Evolutionary conservation across 2,888 invertebrate species (phyloP).

Genomic region (Cosmorhoe ocellata): DNA sequence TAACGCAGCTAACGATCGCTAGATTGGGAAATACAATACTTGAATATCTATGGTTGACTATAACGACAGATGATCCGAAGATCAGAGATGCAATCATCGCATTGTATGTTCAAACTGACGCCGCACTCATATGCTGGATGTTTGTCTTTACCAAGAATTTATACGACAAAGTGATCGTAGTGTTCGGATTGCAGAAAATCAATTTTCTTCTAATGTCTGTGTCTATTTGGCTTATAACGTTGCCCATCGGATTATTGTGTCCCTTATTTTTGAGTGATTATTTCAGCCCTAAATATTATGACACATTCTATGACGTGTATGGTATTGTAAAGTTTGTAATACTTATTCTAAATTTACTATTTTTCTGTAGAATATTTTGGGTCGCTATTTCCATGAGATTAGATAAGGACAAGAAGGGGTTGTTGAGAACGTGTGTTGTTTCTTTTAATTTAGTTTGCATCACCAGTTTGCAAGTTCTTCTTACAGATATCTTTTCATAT

Average conservation of each 20-base stretch:
- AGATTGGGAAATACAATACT: conserved; percentile 48
- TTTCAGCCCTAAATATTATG: background rate
- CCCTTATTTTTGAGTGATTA: conserved; percentile 23
- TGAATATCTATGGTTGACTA: conserved; percentile 41
- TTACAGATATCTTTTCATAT: conserved; percentile 46
- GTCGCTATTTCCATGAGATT: conserved; percentile 37
- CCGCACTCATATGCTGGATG: conserved; percentile 57
- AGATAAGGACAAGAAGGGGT: conserved; percentile 18
- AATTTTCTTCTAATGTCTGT: conserved; percentile 40
- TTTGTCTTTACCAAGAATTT: conserved; percentile 62
- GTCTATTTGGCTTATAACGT: conserved; percentile 46
- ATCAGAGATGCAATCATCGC: conserved; percentile 34
- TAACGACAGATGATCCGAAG: background rate
- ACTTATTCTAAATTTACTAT: conserved; percentile 47
- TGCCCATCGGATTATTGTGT: conserved; percentile 48
- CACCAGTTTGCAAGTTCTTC: conserved; percentile 56
- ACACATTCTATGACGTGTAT: conserved; percentile 41
- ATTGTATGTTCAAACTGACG: conserved; percentile 53
- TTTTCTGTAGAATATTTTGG: conserved; percentile 54
- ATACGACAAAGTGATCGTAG: conserved; percentile 60
- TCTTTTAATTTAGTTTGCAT: conserved; percentile 54
- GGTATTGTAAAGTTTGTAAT: conserved; percentile 51
- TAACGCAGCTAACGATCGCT: conserved; percentile 54
- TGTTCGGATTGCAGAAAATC: conserved; percentile 42
- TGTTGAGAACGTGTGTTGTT: conserved; percentile 39